phyloP scores from a whole-genome alignment of 2,113 vertebrate genomes.

The Dipodomys ordii region DNA sequence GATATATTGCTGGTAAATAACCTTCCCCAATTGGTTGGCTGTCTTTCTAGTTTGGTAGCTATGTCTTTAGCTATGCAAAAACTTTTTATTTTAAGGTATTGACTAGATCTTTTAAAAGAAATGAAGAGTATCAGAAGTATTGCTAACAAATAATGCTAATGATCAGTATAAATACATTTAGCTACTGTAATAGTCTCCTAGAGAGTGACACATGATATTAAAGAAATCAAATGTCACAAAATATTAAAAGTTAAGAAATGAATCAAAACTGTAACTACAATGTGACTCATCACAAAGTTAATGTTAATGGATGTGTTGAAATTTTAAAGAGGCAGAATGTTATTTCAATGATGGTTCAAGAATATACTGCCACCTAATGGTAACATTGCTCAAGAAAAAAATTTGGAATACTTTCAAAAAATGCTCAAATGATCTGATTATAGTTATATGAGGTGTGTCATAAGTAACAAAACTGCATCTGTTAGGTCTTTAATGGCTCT shows the following conservation, averaged over 20 bases:
- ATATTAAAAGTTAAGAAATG: neutral
- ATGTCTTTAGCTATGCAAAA: too few species aligned
- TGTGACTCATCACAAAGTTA: neutral
- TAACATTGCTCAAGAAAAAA: neutral
- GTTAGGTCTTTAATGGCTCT: neutral
- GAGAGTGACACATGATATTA: neutral
- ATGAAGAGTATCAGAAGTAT: too few species aligned
- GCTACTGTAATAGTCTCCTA: neutral
- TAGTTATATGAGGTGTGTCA: neutral
- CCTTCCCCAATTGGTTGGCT: too few species aligned
- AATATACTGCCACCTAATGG: neutral
- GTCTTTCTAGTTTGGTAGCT: too few species aligned
- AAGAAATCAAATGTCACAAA: neutral
- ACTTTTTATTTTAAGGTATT: too few species aligned
- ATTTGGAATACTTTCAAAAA: neutral
- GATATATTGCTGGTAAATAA: too few species aligned
- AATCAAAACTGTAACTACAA: neutral
- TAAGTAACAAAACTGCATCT: neutral
- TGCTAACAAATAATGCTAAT: too few species aligned
- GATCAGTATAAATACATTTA: too few species aligned
- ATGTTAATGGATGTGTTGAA: neutral
- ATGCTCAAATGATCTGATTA: neutral
- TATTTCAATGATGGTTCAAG: neutral
- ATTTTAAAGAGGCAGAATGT: neutral
- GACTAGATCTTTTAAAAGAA: too few species aligned